Evolutionary conservation across 2,113 vertebrate species (phyloP), one percentile per base, ranked within the genome.

Genomic region (Oreotragus oreotragus): DNA sequence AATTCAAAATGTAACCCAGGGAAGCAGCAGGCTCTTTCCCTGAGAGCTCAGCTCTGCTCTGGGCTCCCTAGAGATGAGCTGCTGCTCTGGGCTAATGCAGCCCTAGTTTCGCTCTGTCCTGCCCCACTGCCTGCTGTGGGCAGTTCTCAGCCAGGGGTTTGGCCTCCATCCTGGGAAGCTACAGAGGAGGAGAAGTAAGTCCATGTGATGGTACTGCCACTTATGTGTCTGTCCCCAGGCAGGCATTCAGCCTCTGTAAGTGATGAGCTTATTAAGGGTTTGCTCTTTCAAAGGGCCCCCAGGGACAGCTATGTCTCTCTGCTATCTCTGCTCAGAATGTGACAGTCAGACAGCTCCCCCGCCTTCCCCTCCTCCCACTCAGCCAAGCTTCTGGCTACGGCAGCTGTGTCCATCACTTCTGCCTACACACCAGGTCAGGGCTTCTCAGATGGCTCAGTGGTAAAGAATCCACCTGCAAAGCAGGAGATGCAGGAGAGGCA

Each of bases 201-300:
- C 86, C 0, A 0, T 16, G 0, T 90, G 94, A 96, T 81, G 95
- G 36, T n/a, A 97, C 96, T 98, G 53, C 73, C 23, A 88, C 97
- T 98, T 93, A 88, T 45, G 85, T 88, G 47, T 85, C 96, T 98
- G 93, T 97, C 97, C 96, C 96, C 90, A 98, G 98, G 96, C 96
- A 96, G 96, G 77, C 97, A 97, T 98, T 98, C 95, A 96, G 96
- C 47, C 95, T 98, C 98, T 97, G 13, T 93, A 97, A 98, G 84
- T 96, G 95, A 98, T 99, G 95, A 98, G 90, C 90, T 98, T 95
- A 97, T 98, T 98, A 98, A 96, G 94, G 91, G 57, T 98, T 93
- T 97, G 88, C 88, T 98, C 96, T 97, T 98, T 98, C 96, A 98
- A 97, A 98, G 94, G 97, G 58, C 98, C 92, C 51, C 16, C 76